phyloP scores from a whole-genome alignment of 2,113 vertebrate genomes.

The Phylloscopus trochilus region DNA sequence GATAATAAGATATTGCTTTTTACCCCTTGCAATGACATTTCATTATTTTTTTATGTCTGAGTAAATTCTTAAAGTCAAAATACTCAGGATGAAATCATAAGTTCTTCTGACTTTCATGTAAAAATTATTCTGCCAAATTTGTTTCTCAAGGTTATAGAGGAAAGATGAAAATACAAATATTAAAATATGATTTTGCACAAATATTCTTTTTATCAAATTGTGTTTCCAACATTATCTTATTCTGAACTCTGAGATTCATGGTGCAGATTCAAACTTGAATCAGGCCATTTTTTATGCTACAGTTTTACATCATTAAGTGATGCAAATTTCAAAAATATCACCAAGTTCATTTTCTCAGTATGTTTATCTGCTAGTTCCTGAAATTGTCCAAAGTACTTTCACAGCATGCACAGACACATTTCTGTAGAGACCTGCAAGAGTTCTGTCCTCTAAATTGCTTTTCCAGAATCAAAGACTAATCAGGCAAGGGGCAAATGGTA shows the following conservation, averaged over 20 bases:
- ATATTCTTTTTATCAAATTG: background rate
- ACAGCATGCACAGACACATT: background rate
- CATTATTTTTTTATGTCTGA: background rate
- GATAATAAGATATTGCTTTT: background rate
- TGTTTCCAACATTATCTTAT: background rate
- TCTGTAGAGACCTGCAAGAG: background rate
- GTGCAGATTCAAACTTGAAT: background rate
- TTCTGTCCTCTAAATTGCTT: background rate
- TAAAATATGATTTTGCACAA: background rate
- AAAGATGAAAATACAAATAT: background rate
- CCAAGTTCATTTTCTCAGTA: background rate
- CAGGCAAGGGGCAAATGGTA: background rate
- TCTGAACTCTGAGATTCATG: background rate
- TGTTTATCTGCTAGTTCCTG: background rate
- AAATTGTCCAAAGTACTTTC: background rate
- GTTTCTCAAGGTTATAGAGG: background rate
- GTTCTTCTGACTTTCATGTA: background rate
- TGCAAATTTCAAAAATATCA: background rate
- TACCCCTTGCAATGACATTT: background rate
- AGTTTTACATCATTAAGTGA: background rate
- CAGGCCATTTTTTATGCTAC: background rate
- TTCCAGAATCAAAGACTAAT: background rate
- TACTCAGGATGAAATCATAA: background rate
- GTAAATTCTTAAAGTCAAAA: background rate
- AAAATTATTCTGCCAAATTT: background rate